Evolutionary conservation across 2,797 vertebrate species (phyloP).

Genomic region (Euthynnus affinis): DNA sequence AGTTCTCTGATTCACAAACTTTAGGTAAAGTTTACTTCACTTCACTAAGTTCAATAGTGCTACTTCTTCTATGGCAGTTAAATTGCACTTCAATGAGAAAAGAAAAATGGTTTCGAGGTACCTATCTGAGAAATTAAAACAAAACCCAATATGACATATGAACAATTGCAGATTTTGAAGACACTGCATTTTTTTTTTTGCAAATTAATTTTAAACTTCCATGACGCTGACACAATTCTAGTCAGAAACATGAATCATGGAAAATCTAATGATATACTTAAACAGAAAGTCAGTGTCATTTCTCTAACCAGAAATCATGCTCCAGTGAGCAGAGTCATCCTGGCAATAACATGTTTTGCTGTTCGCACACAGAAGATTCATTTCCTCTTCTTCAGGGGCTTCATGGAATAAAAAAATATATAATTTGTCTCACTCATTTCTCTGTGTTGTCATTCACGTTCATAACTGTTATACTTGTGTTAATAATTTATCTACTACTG

Average conservation of each 20-base stretch:
- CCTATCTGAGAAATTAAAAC: neutral
- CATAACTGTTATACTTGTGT: neutral
- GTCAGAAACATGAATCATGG: conserved; percentile 32
- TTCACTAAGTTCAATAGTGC: conserved; percentile 2
- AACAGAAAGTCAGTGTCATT: conserved; percentile 53
- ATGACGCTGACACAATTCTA: conserved; percentile 23
- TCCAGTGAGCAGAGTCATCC: conserved; percentile 58
- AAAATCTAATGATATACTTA: conserved; percentile 55
- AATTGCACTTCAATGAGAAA: neutral
- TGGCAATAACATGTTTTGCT: conserved; percentile 58
- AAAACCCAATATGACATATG: neutral
- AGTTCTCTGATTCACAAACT: conserved; percentile 44
- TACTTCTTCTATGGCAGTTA: neutral
- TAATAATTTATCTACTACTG: neutral
- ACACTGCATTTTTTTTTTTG: neutral
- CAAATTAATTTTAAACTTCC: conserved; percentile 6
- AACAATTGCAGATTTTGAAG: neutral
- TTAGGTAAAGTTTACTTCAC: conserved; percentile 4
- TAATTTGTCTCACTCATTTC: conserved; percentile 2
- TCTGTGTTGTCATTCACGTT: neutral
- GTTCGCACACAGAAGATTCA: conserved; percentile 41
- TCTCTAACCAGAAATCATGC: conserved; percentile 60
- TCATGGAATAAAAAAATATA: conserved; percentile 16
- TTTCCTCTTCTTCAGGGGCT: conserved; percentile 63
- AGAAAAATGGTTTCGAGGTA: neutral